Percentiles rank a stretch among this genome's conserved stretches.
These are phyloP conservation scores for Rutpela maculata DNA, from an alignment of 2,888 invertebrate species.

Conservation along the genomic window DNA sequence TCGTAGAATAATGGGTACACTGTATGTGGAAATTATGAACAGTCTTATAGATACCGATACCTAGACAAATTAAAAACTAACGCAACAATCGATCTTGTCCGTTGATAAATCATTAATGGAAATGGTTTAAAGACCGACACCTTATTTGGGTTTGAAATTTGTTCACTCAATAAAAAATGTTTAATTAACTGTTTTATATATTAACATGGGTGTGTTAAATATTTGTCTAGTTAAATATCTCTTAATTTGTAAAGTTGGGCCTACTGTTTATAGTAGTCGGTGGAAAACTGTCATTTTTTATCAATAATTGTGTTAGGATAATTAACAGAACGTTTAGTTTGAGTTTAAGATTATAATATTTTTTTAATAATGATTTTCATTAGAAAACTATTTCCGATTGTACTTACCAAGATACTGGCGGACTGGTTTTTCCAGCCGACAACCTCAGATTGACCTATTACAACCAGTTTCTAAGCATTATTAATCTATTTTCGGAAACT, in stretches of 20 bases:
- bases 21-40: constrained; percentile 17
- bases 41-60: constrained; percentile 23
- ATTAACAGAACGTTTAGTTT: too few relatives aligned
- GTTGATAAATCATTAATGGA: constrained; percentile 45
- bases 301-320: background rate
- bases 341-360: too few relatives aligned
- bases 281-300: background rate
- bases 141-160: constrained; percentile 40
- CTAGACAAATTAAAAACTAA: constrained; percentile 37
- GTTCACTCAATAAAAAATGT: constrained; percentile 25
- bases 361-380: too few relatives aligned
- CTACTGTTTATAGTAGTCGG: background rate
- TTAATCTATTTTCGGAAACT: too few relatives aligned
- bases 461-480: too few relatives aligned
- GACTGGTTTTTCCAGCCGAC: too few relatives aligned
- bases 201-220: constrained; percentile 16
- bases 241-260: background rate
- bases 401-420: too few relatives aligned
- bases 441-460: too few relatives aligned
- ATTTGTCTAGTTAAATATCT: constrained; percentile 8
- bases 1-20: constrained; percentile 1
- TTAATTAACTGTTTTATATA: constrained; percentile 34
- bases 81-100: constrained; percentile 37
- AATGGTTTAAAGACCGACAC: constrained; percentile 32
- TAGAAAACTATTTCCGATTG: too few relatives aligned